Evolutionary conservation across 1,140 invertebrate species (phyloP).

Genomic region (Lutraria rhynchaena): DNA sequence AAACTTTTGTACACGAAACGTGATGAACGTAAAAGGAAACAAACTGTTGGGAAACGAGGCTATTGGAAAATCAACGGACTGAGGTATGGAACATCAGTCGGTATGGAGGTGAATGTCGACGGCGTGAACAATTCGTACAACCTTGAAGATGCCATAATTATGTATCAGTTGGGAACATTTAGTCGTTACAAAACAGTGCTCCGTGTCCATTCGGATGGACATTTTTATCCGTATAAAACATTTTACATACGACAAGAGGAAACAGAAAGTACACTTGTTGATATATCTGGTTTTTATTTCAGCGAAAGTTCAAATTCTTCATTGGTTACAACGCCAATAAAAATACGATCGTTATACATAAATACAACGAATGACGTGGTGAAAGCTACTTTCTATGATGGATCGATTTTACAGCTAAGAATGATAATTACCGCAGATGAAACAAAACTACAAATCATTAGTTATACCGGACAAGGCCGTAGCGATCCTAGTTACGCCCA

Average conservation of each 20-base stretch:
- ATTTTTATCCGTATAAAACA: constrained; percentile 50
- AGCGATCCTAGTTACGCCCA: constrained; percentile 5
- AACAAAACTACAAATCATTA: constrained; percentile 36
- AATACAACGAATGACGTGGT: constrained; percentile 12
- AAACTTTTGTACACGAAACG: constrained; percentile 38
- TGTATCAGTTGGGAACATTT: constrained; percentile 16
- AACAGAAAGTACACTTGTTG: constrained; percentile 1
- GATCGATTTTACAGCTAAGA: constrained; percentile 19
- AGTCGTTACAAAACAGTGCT: constrained; percentile 45
- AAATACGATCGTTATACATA: constrained; percentile 5
- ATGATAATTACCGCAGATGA: constrained; percentile 3
- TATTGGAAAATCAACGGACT: constrained; percentile 28
- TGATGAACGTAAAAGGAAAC: constrained; percentile 25
- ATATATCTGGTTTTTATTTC: constrained; percentile 40
- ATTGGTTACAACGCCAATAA: neutral
- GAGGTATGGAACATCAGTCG: neutral
- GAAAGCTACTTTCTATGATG: constrained; percentile 18
- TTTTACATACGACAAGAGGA: constrained; percentile 8
- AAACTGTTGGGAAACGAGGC: neutral
- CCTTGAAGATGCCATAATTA: constrained; percentile 25
- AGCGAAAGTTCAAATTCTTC: neutral
- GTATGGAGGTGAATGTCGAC: constrained; percentile 33
- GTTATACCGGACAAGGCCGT: neutral
- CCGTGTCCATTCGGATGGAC: neutral
- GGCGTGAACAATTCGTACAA: neutral